These are phyloP conservation scores for Phrynocephalus vlangalii DNA, from an alignment of 2,797 vertebrate genomes.

Conservation along the genomic window DNA sequence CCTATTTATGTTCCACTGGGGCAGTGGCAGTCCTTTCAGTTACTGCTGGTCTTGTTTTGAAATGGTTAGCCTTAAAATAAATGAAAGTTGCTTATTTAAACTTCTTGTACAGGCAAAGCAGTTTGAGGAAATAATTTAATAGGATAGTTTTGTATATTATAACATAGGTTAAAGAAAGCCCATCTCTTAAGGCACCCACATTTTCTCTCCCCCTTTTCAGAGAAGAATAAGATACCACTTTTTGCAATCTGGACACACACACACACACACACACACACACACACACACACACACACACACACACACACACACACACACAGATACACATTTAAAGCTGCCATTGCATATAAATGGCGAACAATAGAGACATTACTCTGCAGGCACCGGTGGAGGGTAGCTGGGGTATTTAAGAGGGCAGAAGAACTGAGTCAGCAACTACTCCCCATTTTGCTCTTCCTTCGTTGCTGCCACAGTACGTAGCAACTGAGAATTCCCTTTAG, in stretches of 20 bases:
- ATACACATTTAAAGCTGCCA: neutral
- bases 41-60: neutral
- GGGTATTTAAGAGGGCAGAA: no score
- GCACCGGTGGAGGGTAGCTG: neutral
- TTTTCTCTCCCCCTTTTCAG: neutral
- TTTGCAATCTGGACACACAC: neutral
- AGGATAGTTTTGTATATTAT: neutral
- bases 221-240: neutral
- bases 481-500: neutral
- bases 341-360: neutral
- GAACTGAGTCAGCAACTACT: neutral
- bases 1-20: neutral
- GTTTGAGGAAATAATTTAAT: neutral
- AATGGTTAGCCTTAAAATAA: neutral
- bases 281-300: neutral
- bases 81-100: neutral
- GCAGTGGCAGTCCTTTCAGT: neutral
- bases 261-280: no score
- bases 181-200: neutral
- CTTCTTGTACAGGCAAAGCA: neutral
- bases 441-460: neutral
- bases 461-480: neutral
- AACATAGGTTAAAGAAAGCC: neutral
- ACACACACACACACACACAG: no score
- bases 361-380: neutral